These are phyloP conservation scores for Tympanoctomys barrerae DNA, from an alignment of 2,797 vertebrate species.

Conservation along the genomic window DNA sequence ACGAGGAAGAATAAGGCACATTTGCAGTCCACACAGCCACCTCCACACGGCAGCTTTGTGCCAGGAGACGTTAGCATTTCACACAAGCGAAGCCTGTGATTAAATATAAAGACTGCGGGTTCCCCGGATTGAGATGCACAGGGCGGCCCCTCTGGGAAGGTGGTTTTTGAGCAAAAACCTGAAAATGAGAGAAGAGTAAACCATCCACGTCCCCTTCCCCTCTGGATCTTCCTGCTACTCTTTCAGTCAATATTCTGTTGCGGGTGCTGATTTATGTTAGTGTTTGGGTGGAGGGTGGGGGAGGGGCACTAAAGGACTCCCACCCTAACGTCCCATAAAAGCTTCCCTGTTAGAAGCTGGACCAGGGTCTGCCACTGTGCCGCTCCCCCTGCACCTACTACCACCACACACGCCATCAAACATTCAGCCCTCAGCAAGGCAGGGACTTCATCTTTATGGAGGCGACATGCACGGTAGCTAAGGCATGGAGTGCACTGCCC, in stretches of 20 bases:
- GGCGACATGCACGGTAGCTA: too few relatives aligned
- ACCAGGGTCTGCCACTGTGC: background rate
- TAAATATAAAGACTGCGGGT: fast-evolving
- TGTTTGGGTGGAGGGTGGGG: too few relatives aligned
- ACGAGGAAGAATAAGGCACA: background rate
- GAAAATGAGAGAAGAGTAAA: background rate
- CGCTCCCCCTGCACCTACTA: too few relatives aligned
- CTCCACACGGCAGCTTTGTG: fast-evolving
- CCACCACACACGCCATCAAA: background rate
- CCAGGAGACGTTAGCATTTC: background rate
- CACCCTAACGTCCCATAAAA: background rate
- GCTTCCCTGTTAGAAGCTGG: background rate
- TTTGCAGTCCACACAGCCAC: fast-evolving
- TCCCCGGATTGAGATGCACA: fast-evolving
- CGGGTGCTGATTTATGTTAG: background rate
- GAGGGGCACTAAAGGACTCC: background rate
- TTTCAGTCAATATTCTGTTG: background rate
- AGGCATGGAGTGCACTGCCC: too few relatives aligned
- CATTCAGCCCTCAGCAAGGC: background rate
- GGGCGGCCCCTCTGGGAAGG: background rate
- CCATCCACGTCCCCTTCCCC: fast-evolving
- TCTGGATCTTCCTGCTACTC: background rate
- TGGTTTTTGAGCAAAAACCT: background rate
- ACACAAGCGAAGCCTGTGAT: fast-evolving
- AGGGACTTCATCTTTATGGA: background rate